Evolutionary conservation across 2,113 vertebrate species (phyloP), one percentile per base, ranked within the genome.

Genomic region (Notarius quadriscutis): DNA sequence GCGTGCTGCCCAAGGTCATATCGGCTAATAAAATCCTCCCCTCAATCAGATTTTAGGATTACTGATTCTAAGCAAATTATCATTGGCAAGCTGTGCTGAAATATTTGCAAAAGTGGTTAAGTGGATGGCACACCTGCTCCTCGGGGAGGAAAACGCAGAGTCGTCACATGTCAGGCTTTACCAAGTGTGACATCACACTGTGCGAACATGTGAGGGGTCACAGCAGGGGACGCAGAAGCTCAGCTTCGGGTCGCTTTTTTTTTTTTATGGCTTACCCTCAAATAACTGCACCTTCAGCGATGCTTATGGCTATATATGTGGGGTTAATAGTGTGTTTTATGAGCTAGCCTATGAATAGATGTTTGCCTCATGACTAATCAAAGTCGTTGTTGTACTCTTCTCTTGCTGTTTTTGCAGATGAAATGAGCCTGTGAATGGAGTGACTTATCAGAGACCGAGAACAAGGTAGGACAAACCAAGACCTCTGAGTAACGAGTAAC

Each of bases 21-120:
- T 94, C 93, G 92, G 93, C 94, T 96, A 93, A 94, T 92, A 91
- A 95, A 96, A 96, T 96, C 96, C 95, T 91, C 89, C 86, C 90
- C 93, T 93, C 95, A 96, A 95, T 97, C 95, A 96, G 96, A 97
- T 97, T 97, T 96, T 95, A 94, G 96, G 96, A 97, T 97, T 96
- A 96, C 95, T 93, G 93, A 94, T 96, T 95, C 94, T 95, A 95
- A 96, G 95, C 96, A 96, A 97, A 97, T 96, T 95, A 96, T 97
- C 94, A 96, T 94, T 95, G 94, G 95, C 96, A 96, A 96, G 96
- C 95, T 92, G 92, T 78, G 91, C 92, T 92, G 71, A 95, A 94
- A 95, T 94, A 93, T 91, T 91, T 90, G 82, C 58, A 92, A 94
- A 93, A 94, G 90, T 88, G 89, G 91, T 87, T 93, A 85, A 91